Conservation (phyloP, 1,140 invertebrate genomes). For the Ctenoplectra terminalis region DNA sequence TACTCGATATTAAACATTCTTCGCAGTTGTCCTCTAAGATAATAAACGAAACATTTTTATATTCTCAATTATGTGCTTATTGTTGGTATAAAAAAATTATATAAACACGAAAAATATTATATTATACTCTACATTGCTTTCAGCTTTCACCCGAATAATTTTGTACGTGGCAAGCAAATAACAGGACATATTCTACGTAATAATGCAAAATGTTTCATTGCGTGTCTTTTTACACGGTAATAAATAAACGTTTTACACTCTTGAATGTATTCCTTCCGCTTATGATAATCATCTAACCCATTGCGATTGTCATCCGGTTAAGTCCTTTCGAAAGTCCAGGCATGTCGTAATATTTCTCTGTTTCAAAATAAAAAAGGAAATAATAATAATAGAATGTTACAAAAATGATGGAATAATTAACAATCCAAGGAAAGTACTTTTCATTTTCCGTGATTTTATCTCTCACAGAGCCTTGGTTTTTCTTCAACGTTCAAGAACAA, state of each 20-base stretch:
- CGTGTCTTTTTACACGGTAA: background rate
- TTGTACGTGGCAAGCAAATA: background rate
- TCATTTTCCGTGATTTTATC: background rate
- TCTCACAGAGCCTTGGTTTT: background rate
- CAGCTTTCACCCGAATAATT: background rate
- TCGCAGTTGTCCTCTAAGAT: no score
- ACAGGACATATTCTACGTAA: background rate
- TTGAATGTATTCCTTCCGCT: background rate
- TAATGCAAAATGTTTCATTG: background rate
- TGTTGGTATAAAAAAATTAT: no score
- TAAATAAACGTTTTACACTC: slow-evolving; percentile 18
- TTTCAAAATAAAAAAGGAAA: background rate
- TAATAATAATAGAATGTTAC: background rate
- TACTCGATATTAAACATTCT: no score
- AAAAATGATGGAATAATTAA: background rate
- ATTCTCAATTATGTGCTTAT: no score
- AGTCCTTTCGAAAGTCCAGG: background rate
- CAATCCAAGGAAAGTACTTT: background rate
- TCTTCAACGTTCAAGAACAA: background rate
- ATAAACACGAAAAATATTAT: no score
- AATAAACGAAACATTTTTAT: no score
- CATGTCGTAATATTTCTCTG: no score
- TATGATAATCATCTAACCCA: background rate
- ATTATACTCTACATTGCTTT: background rate
- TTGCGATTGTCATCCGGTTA: background rate